Conservation (phyloP, 64 coral and sea anemone species). For the Porites lutea region DNA sequence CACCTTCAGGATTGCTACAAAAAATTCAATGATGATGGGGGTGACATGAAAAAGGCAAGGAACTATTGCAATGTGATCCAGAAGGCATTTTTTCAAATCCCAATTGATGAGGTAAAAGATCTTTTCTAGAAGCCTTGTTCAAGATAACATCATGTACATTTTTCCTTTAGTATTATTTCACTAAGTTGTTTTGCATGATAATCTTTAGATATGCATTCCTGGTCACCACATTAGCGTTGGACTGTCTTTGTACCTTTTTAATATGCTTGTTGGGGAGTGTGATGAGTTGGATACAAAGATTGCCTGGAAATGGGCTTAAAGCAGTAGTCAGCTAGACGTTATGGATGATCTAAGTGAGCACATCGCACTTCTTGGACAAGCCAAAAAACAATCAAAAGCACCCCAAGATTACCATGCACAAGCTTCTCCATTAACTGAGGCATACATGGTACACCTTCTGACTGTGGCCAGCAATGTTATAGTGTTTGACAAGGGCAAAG, state of each 20-base stretch:
- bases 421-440: background rate
- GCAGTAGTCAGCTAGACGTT: background rate
- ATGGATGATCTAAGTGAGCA: background rate
- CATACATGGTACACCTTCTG: background rate
- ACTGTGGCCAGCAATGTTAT: background rate
- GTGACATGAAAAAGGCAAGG: too few relatives aligned
- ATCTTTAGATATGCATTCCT: too few relatives aligned
- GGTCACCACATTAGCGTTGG: too few relatives aligned
- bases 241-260: background rate
- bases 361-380: background rate
- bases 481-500: background rate
- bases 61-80: too few relatives aligned
- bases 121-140: too few relatives aligned
- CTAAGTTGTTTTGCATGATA: too few relatives aligned
- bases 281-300: background rate
- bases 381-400: background rate
- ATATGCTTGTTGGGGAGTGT: background rate
- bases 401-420: background rate
- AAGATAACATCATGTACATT: too few relatives aligned
- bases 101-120: too few relatives aligned
- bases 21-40: too few relatives aligned
- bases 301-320: background rate
- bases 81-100: too few relatives aligned
- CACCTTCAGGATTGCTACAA: too few relatives aligned
- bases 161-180: too few relatives aligned